These are phyloP conservation scores for Xestobium rufovillosum DNA, from an alignment of 2,888 invertebrate genomes.

Conservation along the genomic window DNA sequence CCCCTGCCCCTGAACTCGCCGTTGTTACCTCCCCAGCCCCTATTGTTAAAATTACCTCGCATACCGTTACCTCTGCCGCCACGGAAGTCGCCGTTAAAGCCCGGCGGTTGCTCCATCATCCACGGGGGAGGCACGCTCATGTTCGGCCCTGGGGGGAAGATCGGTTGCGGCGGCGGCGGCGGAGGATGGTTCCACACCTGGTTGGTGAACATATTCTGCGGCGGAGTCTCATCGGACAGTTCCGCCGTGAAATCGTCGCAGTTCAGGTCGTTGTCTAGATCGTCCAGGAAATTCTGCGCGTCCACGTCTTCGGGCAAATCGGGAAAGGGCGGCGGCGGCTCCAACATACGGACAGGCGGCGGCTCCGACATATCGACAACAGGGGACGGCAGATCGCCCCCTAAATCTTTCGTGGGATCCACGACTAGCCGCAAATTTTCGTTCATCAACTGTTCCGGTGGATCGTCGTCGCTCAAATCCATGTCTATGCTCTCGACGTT, in stretches of 20 bases:
- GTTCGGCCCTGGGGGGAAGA: neutral
- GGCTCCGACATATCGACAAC: no score
- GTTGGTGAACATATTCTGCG: constrained; percentile 1
- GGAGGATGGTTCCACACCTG: neutral
- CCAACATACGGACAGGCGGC: constrained; percentile 19
- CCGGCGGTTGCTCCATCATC: constrained; percentile 8
- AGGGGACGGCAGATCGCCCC: no score
- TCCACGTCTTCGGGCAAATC: constrained; percentile 39
- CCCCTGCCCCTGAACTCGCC: constrained; percentile 12
- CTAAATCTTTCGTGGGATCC: constrained; percentile 4
- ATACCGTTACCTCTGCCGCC: constrained; percentile 22
- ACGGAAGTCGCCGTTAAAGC: constrained; percentile 12
- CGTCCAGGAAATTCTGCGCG: constrained; percentile 37
- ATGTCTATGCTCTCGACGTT: constrained; percentile 78
- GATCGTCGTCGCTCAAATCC: constrained; percentile 79
- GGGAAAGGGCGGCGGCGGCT: constrained; percentile 40
- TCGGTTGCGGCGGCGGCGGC: constrained; percentile 2
- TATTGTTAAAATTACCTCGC: constrained; percentile 27
- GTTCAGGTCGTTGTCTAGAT: constrained; percentile 35
- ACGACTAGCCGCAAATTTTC: constrained; percentile 21
- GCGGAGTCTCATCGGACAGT: constrained; percentile 2
- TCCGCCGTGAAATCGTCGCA: constrained; percentile 12
- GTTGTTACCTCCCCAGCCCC: constrained; percentile 17
- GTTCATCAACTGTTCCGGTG: constrained; percentile 6
- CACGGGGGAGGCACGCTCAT: constrained; percentile 4